A percentile compares a stretch with the other conserved stretches of the same genome.
These are phyloP conservation scores for Pagetopsis macropterus DNA, from an alignment of 2,797 vertebrate species.

Conservation along the genomic window DNA sequence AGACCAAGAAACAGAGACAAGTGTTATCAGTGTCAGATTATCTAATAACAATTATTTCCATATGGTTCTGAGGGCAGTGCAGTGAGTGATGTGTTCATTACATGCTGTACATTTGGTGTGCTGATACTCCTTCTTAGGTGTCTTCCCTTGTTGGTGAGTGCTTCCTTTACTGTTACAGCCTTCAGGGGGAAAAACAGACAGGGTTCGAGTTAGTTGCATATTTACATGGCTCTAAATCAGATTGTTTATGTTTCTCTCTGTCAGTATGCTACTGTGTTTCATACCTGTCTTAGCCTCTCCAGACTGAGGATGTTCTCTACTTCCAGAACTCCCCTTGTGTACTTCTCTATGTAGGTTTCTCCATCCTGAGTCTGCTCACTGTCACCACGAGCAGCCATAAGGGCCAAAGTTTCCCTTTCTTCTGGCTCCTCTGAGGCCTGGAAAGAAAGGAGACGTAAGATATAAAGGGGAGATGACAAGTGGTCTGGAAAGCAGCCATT, in stretches of 20 bases:
- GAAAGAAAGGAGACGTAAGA: background rate
- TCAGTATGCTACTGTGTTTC: background rate
- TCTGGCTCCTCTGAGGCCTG: constrained; percentile 98
- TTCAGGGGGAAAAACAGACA: constrained; percentile 56
- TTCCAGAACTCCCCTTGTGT: constrained; percentile 93
- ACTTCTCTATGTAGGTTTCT: constrained; percentile 97
- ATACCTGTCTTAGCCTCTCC: constrained; percentile 92
- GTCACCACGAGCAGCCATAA: constrained; percentile 95
- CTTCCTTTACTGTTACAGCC: constrained; percentile 96
- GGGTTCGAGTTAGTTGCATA: background rate
- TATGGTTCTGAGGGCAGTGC: background rate
- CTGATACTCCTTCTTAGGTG: constrained; percentile 94
- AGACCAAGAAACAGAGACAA: constrained; percentile 30
- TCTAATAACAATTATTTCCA: background rate
- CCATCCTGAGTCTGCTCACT: constrained; percentile 89
- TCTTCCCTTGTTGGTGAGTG: constrained; percentile 89
- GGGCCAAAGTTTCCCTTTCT: constrained; percentile 94
- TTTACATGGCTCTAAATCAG: background rate
- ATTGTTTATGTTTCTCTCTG: constrained; percentile 2
- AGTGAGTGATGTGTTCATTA: constrained; percentile 76
- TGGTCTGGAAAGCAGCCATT: background rate
- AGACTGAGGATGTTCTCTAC: constrained; percentile 96
- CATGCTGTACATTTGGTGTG: constrained; percentile 94
- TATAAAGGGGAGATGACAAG: background rate
- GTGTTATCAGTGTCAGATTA: background rate